Conservation (phyloP, 2,888 invertebrate genomes). For the Cylloceria caligata region DNA sequence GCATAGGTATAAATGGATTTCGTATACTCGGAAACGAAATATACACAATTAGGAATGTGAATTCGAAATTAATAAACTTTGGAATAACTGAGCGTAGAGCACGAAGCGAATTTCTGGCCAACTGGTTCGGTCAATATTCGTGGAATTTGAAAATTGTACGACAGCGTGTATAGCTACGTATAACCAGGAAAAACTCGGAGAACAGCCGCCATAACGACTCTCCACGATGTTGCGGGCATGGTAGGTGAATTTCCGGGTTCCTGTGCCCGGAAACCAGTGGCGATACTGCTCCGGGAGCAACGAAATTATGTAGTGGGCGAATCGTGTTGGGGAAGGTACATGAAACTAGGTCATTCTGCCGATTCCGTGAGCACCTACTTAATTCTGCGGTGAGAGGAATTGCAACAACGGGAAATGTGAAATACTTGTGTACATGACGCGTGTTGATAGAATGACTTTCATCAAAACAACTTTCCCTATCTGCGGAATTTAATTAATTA, state of each 20-base stretch:
- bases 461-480: not conserved
- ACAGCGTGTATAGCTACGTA: not conserved
- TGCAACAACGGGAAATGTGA: constrained; percentile 16
- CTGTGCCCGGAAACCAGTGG: constrained; percentile 34
- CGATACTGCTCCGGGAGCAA: constrained; percentile 27
- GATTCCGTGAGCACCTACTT: constrained; percentile 26
- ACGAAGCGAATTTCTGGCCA: not conserved
- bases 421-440: constrained; percentile 14
- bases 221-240: constrained; percentile 29
- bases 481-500: no score
- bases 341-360: constrained; percentile 15
- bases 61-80: not conserved
- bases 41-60: not conserved
- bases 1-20: not conserved
- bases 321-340: constrained; percentile 24
- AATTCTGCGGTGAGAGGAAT: constrained; percentile 24
- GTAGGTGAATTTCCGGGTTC: constrained; percentile 42
- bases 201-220: constrained; percentile 3
- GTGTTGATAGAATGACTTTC: constrained; percentile 2
- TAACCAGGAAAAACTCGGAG: constrained; percentile 5
- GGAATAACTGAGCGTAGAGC: not conserved
- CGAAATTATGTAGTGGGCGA: constrained; percentile 43
- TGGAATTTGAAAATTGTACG: not conserved
- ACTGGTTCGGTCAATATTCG: not conserved
- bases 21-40: not conserved